Evolutionary conservation across 2,888 invertebrate genomes (phyloP), one percentile per base, ranked within the genome.

Genomic region (Lasioglossum morio): DNA sequence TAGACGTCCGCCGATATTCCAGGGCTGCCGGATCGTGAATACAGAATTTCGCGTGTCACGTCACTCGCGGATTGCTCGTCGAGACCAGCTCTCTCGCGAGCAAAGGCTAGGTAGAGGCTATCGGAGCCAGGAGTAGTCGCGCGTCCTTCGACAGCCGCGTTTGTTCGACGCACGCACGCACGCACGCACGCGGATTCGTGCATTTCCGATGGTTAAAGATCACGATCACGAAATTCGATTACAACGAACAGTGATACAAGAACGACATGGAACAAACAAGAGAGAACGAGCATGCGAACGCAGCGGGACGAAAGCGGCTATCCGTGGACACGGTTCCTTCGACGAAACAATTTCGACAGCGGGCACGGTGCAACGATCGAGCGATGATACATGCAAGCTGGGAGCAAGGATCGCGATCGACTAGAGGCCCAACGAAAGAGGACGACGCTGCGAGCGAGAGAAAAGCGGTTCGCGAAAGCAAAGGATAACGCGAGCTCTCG

Each of bases 41-140:
- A 93, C 93, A 92, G 91, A 90, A 92, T 94, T 94, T 94, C 91
- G 92, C 92, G 90, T 93, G 94, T 94, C 94, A 92, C 89, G 92
- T 93, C 92, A 92, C 91, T 85, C 92, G 82, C 53, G 89, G 90
- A 90, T 90, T 91, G 90, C 70, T 90, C 87, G 85, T 43, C 83
- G 82, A 79, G 82, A 82, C 77, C 85, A 85, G 85, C 87, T 70
- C 87, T 70, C 37, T 70, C 70, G 83, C 90, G 86, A 88, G 83
- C 84, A 63, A 63, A 63, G 63, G 63, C 63, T 63, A 19, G 63
- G 87, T 73, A 63, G 69, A 1, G 75, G 60, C 81, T 80, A 84
- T 84, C 72, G 84, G 82, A 83, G 85, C 76, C 82, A 73, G 82
- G 84, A 74, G 81, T 81, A n/a, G 40, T 40, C 37, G 70, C 85